Base-by-base conservation (phyloP, 2,797 vertebrate species). In the Microctenopoma lineatum region DNA sequence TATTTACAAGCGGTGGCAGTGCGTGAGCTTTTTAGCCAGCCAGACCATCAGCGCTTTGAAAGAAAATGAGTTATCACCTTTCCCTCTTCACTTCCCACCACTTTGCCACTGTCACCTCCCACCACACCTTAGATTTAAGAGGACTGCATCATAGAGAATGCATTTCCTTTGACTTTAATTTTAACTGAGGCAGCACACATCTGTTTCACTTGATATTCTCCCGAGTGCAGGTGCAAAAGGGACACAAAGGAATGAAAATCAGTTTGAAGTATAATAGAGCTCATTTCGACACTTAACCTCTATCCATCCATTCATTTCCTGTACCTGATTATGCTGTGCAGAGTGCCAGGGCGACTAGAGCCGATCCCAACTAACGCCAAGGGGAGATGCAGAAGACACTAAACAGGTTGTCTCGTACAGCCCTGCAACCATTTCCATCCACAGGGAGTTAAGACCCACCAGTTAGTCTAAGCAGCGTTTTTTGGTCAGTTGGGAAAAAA, bases 181-280 rank as follows among this genome's bases (percentile, higher is more conserved):
- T 15, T 47, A 55, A 59, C 13, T 55, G 48, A 54, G 75, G 27
- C 32, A 47, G 58, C 26, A 26, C 36, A 44, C 59, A 69, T 32
- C 58, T 61, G 68, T 67, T 62, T 61, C 64, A 59, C 58, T 56
- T 57, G 62, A 70, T 45, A 66, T 67, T 44, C 59, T 52, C 39
- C 27, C 36, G 36, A 68, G 41, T 62, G 26, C 54, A 44, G 11
- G 11, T 51, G 32, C 4, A 46, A 52, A 54, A 45, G 7, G 32
- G 32, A 54, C 16, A 4, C n/a, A 44, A 60, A 13, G 6, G 48
- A 55, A 8, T 27, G 53, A 73, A 70, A 75, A 48, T 65, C 27
- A 16, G 41, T 45, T 54, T 73, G 13, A 21, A 46, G n/a, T 13
- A 38, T 47, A 62, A 51, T 18, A 41, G 56, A 66, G 52, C 39